Evolutionary conservation across 53 echinoderm and acorn worm species (phyloP), one percentile per base, ranked within the genome.

Genomic region (Paelopatides confundens): DNA sequence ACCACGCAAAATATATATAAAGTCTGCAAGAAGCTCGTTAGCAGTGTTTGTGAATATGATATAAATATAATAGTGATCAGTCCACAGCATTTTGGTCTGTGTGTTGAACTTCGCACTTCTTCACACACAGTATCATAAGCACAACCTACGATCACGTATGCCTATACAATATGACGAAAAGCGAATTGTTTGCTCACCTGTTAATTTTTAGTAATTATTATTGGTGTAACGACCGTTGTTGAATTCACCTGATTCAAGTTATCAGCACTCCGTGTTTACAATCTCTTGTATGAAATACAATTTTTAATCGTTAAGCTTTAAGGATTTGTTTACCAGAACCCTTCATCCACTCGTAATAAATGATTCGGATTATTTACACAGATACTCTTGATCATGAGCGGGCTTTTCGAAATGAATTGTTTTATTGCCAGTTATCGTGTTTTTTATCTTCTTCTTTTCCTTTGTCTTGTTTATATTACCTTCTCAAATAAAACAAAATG

Each of bases 191-290:
- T 71, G 38, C 17, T 39, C 71, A 71, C 71, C 71, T 71, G 71
- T 71, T 71, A 71, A 71, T 71, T 37, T 71, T 71, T 71, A 71
- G 71, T 40, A 71, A 71, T 71, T 71, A 71, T 71, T 37, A 38
- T 38, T 14, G 71, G 31, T 38, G 39, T 71, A 71, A 37, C 39
- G 71, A 71, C n/a, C 71, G 39, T 71, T 71, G 32, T 35, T 43
- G 37, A 54, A 18, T 71, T 71, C 71, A 71, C 71, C 37, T 71
- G 71, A 71, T 71, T 71, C 39, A 17, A 24, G 21, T 71, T 39
- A 71, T 71, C 71, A 38, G 38, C 71, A 71, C 35, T 54, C 38
- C 37, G 46, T 71, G 33, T 71, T 71, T 37, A 71, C 71, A 36
- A 36, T 43, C 71, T 39, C 71, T 37, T 27, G 23, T 37, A 71